These are phyloP conservation scores for Chionomys nivalis DNA, from an alignment of 2,113 vertebrate species.

Conservation along the genomic window DNA sequence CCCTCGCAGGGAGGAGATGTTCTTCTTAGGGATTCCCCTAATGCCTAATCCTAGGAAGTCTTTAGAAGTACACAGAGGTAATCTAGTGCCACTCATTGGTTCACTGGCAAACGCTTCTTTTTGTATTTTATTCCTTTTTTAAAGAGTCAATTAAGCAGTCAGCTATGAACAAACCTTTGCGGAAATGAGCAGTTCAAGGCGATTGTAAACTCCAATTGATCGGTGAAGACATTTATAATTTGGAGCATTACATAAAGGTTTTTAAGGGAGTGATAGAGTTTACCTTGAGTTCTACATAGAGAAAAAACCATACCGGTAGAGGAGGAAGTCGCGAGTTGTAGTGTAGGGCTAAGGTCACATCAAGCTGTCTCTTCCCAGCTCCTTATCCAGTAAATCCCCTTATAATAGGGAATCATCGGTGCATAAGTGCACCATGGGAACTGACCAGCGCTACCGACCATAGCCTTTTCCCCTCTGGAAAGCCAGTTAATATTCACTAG, in stretches of 20 bases:
- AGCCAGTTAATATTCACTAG: conserved; percentile 6
- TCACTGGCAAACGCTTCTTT: conserved; percentile 7
- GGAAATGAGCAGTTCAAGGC: conserved; percentile 23
- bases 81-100: not conserved
- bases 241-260: conserved; percentile 5
- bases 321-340: not conserved
- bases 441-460: not conserved
- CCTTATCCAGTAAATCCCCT: not conserved
- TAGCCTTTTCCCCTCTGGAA: not conserved
- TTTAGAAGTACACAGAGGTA: not conserved
- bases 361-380: not conserved
- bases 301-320: not conserved
- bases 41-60: not conserved
- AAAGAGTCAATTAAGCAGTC: not conserved
- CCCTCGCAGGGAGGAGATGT: not conserved
- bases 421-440: conserved; percentile 13
- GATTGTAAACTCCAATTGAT: not conserved
- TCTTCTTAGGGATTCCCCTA: conserved; percentile 32
- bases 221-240: conserved; percentile 36
- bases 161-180: not conserved
- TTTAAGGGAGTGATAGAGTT: conserved; percentile 24
- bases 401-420: not conserved
- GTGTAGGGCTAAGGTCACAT: not conserved
- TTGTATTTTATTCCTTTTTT: not conserved
- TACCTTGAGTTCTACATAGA: conserved; percentile 11